Base-by-base conservation (phyloP, 2,113 vertebrate genomes). In the Canis aureus region DNA sequence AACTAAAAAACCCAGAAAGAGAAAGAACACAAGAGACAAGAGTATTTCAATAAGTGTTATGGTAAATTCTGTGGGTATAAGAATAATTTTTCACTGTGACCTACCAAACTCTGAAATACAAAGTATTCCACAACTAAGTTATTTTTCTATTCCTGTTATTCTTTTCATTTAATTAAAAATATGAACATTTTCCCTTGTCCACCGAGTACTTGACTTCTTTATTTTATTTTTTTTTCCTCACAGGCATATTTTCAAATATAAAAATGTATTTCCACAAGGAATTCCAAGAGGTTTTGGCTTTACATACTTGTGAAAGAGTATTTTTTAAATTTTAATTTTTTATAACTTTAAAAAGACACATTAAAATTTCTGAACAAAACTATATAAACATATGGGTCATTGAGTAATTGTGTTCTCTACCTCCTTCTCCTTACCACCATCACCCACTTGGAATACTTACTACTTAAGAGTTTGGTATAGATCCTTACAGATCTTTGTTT, bases 311-410 rank as follows among this genome's bases (percentile, higher is more conserved):
- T 69, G 43, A 67, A 66, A 53, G 64, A 69, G 35, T 53, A 67
- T n/a, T 80, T 57, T 8, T 38, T 59, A 59, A 38, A 19, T 73
- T 16, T 32, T 17, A 29, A 66, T 29, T 55, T 78, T 84, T 79
- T 88, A 51, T 69, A 88, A 94, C n/a, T 57, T 35, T 66, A 78
- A 87, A 49, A 59, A 81, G n/a, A 69, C 43, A 67, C 13, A 12
- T 53, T 94, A 81, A 43, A 60, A 89, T 32, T 89, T 82, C 85
- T 73, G 62, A 94, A 80, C 32, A 62, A 82, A 88, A 71, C 78
- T 80, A 32, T 23, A 38, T 27, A 9, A 62, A 76, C 17, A 6
- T 86, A 20, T 38, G 60, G 29, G 57, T 38, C 19, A 16, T 10
- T 67, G 43, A 59, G 19, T 62, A 51, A 89, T 23, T 67, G 38